Evolutionary conservation across 2,113 vertebrate genomes (phyloP).

Genomic region (Carassius carassius): DNA sequence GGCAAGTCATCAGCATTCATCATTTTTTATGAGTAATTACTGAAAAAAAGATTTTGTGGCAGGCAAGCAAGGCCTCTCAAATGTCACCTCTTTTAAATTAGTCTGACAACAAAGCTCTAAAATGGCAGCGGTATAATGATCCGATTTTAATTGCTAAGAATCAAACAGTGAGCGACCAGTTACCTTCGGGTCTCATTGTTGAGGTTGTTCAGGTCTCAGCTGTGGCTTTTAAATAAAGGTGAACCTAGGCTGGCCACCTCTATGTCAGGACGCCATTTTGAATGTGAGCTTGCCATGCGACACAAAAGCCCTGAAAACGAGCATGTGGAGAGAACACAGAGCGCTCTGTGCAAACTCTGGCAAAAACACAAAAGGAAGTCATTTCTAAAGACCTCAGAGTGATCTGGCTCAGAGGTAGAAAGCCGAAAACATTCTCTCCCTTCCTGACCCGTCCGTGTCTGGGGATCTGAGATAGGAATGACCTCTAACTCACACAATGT

Average conservation of each 20-base stretch:
- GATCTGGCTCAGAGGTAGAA: not conserved
- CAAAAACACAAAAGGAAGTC: not conserved
- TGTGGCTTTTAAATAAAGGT: slow-evolving; percentile 29
- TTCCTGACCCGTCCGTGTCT: slow-evolving; percentile 1
- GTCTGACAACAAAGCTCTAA: slow-evolving; percentile 66
- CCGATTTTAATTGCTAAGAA: slow-evolving; percentile 69
- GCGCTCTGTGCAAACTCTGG: not conserved
- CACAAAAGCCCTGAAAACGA: slow-evolving; percentile 29
- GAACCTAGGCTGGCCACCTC: not conserved
- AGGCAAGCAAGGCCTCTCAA: slow-evolving; percentile 67
- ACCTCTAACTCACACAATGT: slow-evolving; percentile 51
- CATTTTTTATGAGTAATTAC: slow-evolving; percentile 71
- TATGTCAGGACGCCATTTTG: not conserved
- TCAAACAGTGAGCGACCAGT: slow-evolving; percentile 66
- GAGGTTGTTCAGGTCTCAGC: slow-evolving; percentile 45
- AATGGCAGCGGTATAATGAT: slow-evolving; percentile 76
- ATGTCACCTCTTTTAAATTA: slow-evolving; percentile 77
- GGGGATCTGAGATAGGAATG: slow-evolving; percentile 64
- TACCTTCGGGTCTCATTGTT: slow-evolving; percentile 60
- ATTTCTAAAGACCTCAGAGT: slow-evolving; percentile 2
- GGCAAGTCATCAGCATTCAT: slow-evolving; percentile 65
- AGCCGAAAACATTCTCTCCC: not conserved
- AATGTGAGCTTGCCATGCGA: not conserved
- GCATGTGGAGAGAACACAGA: not conserved
- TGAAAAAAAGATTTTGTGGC: slow-evolving; percentile 66